These are phyloP conservation scores for Corella eumyota DNA, from an alignment of 23 tunicate species.

Conservation along the genomic window DNA sequence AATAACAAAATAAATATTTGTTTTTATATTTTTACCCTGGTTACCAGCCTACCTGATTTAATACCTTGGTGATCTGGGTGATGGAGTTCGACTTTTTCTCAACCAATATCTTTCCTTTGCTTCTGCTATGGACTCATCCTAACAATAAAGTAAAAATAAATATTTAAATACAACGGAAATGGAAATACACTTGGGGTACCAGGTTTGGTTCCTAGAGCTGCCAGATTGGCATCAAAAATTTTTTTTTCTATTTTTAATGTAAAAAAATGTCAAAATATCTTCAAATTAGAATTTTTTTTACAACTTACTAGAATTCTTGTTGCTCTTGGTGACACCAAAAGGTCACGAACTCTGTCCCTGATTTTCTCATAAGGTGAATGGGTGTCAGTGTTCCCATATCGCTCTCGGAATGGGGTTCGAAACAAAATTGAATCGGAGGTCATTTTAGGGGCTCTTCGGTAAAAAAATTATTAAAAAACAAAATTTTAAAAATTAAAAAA, in stretches of 20 bases:
- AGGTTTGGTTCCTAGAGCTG: no score
- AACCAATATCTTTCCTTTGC: slow-evolving; percentile 63
- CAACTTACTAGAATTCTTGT: slow-evolving; percentile 66
- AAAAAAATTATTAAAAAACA: no score
- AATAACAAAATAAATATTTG: no score
- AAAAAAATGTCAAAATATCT: no score
- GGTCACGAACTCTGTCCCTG: slow-evolving; percentile 73
- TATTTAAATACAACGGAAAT: no score
- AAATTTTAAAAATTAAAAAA: no score
- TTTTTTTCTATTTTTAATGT: no score
- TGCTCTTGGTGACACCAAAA: slow-evolving; percentile 75
- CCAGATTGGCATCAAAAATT: no score
- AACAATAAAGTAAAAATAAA: background rate
- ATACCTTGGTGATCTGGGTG: slow-evolving; percentile 67
- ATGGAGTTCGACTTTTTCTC: slow-evolving; percentile 51
- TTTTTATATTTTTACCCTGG: no score
- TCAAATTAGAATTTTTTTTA: no score
- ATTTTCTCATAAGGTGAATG: slow-evolving; percentile 87
- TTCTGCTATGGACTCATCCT: slow-evolving; percentile 68
- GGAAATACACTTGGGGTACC: no score
- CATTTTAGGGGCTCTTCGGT: slow-evolving; percentile 1
- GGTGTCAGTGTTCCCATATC: slow-evolving; percentile 17
- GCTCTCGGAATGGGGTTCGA: slow-evolving; percentile 56
- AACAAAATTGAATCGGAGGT: slow-evolving; percentile 44
- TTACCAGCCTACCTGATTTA: background rate